Percentiles rank a stretch among this genome's conserved stretches.
These are phyloP conservation scores for Diabrotica virgifera DNA, from an alignment of 1,140 invertebrate genomes.

Conservation along the genomic window DNA sequence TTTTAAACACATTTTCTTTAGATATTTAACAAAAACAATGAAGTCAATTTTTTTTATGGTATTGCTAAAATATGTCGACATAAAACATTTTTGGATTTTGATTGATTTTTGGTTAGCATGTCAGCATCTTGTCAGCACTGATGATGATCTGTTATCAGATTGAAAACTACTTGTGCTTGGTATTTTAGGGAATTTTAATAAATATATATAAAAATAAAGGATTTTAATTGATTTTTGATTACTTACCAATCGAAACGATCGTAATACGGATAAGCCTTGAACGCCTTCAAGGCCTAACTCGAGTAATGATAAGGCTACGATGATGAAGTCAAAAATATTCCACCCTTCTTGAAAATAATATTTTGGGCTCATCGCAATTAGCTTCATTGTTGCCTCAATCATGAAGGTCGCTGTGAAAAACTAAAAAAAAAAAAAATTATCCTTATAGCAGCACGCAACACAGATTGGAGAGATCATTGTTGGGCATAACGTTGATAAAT, in stretches of 20 bases:
- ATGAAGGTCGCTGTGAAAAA: constrained; percentile 98
- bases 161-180: too few relatives aligned
- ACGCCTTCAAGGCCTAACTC: constrained; percentile 91
- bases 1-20: too few relatives aligned
- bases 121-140: too few relatives aligned
- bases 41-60: too few relatives aligned
- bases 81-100: too few relatives aligned
- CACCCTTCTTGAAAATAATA: constrained; percentile 98
- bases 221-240: constrained; percentile 13
- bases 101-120: too few relatives aligned
- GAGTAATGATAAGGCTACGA: constrained; percentile 91
- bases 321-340: constrained; percentile 99
- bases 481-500: too few relatives aligned
- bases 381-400: constrained; percentile 92
- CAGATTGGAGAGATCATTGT: too few relatives aligned
- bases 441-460: too few relatives aligned
- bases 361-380: constrained; percentile 95
- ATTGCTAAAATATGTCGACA: too few relatives aligned
- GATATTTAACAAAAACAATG: too few relatives aligned
- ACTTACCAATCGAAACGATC: constrained; percentile 96
- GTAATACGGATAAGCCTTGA: constrained; percentile 91
- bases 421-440: constrained; percentile 57
- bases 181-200: neutral
- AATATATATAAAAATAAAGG: neutral
- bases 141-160: too few relatives aligned